A percentile compares a stretch with the other conserved stretches of the same genome.
phyloP scores from a whole-genome alignment of 2,113 vertebrate genomes.

The Lycocorax pyrrhopterus region DNA sequence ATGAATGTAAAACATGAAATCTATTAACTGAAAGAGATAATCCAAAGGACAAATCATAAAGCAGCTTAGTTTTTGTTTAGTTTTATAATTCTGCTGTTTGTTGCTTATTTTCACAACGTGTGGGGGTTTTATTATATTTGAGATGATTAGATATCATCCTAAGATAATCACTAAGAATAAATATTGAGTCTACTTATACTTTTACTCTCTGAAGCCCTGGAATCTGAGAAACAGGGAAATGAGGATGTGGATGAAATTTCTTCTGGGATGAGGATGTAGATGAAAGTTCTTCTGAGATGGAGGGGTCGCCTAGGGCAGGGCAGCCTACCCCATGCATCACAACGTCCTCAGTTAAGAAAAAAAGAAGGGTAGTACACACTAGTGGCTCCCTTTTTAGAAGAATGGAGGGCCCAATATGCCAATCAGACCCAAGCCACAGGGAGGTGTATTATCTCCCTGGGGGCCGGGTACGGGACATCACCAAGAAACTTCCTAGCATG shows the following conservation, averaged over 20 bases:
- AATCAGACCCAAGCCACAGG: neutral
- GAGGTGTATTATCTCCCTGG: too few relatives aligned
- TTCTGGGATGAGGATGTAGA: neutral
- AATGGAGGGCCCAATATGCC: neutral
- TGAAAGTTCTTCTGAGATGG: neutral
- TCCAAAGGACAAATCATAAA: neutral
- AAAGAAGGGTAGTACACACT: neutral
- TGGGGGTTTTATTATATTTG: slow-evolving; percentile 10
- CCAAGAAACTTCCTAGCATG: neutral
- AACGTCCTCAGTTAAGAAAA: neutral
- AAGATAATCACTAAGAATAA: neutral
- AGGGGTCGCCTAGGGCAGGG: neutral
- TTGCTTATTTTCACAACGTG: neutral
- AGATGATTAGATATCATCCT: slow-evolving; percentile 15
- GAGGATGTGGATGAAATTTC: neutral
- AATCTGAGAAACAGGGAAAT: neutral
- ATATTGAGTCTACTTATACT: neutral
- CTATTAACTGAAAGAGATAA: neutral
- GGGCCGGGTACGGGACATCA: neutral
- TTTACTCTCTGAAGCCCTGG: neutral
- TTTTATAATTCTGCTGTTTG: slow-evolving; percentile 14
- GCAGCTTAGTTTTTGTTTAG: neutral
- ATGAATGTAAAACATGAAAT: neutral
- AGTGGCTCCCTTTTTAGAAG: neutral
- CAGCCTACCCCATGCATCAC: neutral